Base-by-base conservation (phyloP, 2,888 invertebrate genomes). In the Parnassius smintheus region DNA sequence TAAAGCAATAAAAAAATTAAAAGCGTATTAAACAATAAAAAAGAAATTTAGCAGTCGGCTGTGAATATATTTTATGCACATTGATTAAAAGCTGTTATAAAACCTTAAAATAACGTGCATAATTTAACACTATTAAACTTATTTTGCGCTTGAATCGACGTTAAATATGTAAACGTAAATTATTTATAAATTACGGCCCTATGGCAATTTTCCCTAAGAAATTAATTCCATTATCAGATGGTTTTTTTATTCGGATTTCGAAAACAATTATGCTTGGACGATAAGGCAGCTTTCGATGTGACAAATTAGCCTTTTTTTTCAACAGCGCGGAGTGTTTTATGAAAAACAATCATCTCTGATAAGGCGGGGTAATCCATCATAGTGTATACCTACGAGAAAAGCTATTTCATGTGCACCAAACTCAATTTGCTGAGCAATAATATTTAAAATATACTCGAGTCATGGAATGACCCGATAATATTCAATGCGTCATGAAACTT, bases 331-430 rank as follows among this genome's bases (percentile, higher is more conserved):
- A 68, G 69, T 72, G 78, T 72, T 78, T 81, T 75, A 80, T 76
- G 77, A 78, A 79, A 83, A 83, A 82, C 82, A 83, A 82, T 80
- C 78, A 79, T 71, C 74, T 66, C 62, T 71, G 81, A 82, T 82
- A 83, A 81, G 75, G 62, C 57, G 45, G 22, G 50, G 66, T 66
- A 73, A 75, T 75, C 72, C 72, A 75, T 75, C 74, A 75, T 70
- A 56, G 64, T 49, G 58, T 64, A 60, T 54, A 58, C 57, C 48
- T 62, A 57, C 59, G 59, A 64, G 64, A 59, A 59, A 59, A 48
- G 55, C 55, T 45, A 46, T 62, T 51, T 41, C 56, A 61, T 45
- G 56, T 59, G 64, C 59, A 59, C 59, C 50, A 2, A n/a, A 50
- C 58, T 62, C 48, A 48, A 57, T 58, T 25, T 56, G 35, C 54